Conservation (phyloP, 2,113 vertebrate species). For the Triplophysa siluroides region DNA sequence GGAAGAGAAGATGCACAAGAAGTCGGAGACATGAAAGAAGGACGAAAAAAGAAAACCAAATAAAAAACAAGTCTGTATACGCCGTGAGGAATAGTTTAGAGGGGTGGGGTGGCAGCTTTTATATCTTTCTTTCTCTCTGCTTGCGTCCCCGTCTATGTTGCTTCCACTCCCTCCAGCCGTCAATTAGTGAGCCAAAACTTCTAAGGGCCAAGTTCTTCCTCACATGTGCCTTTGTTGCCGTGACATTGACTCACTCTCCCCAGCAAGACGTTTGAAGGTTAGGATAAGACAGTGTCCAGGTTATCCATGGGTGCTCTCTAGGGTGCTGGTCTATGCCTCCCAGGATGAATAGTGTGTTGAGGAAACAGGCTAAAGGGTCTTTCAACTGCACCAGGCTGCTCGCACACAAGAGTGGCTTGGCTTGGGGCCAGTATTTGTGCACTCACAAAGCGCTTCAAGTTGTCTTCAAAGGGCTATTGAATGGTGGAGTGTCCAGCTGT, state of each 20-base stretch:
- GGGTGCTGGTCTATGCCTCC: conserved; percentile 65
- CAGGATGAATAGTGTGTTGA: conserved; percentile 55
- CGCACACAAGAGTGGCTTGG: conserved; percentile 50
- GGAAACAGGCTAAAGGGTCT: conserved; percentile 61
- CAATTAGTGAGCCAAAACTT: conserved; percentile 72
- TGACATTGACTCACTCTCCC: conserved; percentile 54
- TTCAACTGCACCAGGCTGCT: conserved; percentile 60
- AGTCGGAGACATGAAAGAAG: conserved; percentile 32
- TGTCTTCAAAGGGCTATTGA: conserved; percentile 53
- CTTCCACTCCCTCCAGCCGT: conserved; percentile 70
- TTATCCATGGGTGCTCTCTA: conserved; percentile 69
- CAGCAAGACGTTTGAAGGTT: conserved; percentile 71
- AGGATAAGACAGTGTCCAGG: conserved; percentile 72
- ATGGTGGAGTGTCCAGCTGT: conserved; percentile 44
- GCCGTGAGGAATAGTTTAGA: conserved; percentile 50
- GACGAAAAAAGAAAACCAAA: conserved; percentile 43
- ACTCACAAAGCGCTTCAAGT: conserved; percentile 54
- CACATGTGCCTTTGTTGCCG: conserved; percentile 71
- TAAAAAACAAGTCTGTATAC: conserved; percentile 51
- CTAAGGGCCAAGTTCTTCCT: conserved; percentile 65
- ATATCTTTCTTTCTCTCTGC: conserved; percentile 59
- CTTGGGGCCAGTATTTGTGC: conserved; percentile 54
- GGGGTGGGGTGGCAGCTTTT: conserved; percentile 62
- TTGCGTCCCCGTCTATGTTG: conserved; percentile 53
- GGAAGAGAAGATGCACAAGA: conserved; percentile 15